phyloP scores from a whole-genome alignment of 1,140 invertebrate species.

The Ladona fulva region DNA sequence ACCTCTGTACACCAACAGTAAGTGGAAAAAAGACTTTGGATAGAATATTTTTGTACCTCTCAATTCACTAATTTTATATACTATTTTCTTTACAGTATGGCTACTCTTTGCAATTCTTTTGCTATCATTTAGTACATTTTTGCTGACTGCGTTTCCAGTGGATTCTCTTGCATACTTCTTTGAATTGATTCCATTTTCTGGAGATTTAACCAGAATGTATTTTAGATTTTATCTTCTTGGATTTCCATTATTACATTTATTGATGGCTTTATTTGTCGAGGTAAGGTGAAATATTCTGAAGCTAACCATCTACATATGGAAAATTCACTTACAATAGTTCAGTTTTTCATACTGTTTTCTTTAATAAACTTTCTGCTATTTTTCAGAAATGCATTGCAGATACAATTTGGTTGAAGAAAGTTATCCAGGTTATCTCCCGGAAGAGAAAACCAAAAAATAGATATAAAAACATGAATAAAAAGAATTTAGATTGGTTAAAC shows the following conservation, averaged over 20 bases:
- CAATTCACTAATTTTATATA: slow-evolving; percentile 35
- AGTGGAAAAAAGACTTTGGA: background rate
- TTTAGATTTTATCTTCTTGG: background rate
- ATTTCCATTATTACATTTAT: background rate
- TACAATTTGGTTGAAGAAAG: background rate
- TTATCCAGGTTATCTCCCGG: background rate
- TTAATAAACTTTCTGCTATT: background rate
- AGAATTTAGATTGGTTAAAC: background rate
- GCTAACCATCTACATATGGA: background rate
- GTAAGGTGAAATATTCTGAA: background rate
- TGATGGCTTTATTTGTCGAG: background rate
- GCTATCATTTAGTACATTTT: background rate
- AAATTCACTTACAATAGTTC: no score
- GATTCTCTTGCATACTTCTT: background rate
- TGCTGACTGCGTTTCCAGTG: slow-evolving; percentile 10
- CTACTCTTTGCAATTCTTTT: background rate
- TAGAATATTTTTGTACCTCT: background rate
- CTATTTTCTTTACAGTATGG: slow-evolving; percentile 18
- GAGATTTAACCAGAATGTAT: background rate
- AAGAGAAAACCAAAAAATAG: background rate
- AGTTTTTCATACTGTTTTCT: background rate
- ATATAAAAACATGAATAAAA: background rate
- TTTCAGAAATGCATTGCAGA: background rate
- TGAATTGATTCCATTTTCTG: background rate
- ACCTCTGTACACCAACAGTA: slow-evolving; percentile 37